Percentiles rank a stretch among this genome's conserved stretches.
These are phyloP conservation scores for Drosophila pseudoobscura DNA, from an alignment of 1,140 invertebrate species.

Conservation along the genomic window DNA sequence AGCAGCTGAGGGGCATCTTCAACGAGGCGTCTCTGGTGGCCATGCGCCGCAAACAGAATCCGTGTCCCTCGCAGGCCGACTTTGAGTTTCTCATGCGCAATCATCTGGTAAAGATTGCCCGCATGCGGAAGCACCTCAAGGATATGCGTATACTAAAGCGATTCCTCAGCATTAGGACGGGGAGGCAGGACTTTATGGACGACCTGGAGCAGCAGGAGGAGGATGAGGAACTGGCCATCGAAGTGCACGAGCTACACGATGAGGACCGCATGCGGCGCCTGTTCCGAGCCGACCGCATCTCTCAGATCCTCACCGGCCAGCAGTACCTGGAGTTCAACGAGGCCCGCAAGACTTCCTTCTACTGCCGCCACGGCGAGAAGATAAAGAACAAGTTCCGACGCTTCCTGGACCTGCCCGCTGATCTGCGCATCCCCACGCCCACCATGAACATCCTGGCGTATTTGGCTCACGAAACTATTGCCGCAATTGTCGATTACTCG, in stretches of 20 bases:
- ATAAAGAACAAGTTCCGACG: slow-evolving; percentile 81
- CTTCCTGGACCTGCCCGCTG: slow-evolving; percentile 72
- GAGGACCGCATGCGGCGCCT: slow-evolving; percentile 79
- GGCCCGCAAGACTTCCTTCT: slow-evolving; percentile 80
- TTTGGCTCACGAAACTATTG: slow-evolving; percentile 80
- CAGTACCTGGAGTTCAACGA: slow-evolving; percentile 81
- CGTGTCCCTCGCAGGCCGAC: slow-evolving; percentile 76
- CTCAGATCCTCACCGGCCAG: slow-evolving; percentile 75
- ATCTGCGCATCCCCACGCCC: slow-evolving; percentile 72
- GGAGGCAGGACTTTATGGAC: slow-evolving; percentile 71
- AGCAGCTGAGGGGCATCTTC: slow-evolving; percentile 80
- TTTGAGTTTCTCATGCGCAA: slow-evolving; percentile 82
- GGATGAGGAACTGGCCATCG: slow-evolving; percentile 75
- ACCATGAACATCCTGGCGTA: slow-evolving; percentile 82
- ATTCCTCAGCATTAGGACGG: slow-evolving; percentile 73
- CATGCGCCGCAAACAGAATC: slow-evolving; percentile 74
- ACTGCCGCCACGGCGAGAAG: slow-evolving; percentile 77
- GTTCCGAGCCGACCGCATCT: slow-evolving; percentile 81
- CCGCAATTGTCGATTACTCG: slow-evolving; percentile 79
- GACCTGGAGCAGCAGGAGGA: slow-evolving; percentile 74
- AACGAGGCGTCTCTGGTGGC: slow-evolving; percentile 78
- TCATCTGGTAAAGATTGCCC: slow-evolving; percentile 77
- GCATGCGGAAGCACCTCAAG: slow-evolving; percentile 80
- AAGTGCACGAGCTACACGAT: slow-evolving; percentile 75
- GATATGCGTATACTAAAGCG: slow-evolving; percentile 77